A percentile compares a stretch with the other conserved stretches of the same genome.
Evolutionary conservation across 2,113 vertebrate genomes (phyloP).

Genomic region (Xenopus laevis): DNA sequence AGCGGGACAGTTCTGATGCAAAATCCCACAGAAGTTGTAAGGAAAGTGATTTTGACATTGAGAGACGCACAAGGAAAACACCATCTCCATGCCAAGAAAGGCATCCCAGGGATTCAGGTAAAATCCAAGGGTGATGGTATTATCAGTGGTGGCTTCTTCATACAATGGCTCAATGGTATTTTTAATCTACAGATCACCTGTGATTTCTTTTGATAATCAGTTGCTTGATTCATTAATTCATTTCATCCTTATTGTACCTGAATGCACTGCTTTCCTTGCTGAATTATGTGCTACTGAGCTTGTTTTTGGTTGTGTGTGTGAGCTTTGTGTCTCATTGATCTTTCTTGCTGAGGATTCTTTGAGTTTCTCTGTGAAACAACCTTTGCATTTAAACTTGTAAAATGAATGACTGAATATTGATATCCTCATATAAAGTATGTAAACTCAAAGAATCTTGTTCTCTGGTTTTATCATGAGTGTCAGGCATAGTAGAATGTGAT

Average conservation of each 20-base stretch:
- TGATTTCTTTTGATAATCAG: neutral
- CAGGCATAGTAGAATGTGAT: too few species aligned
- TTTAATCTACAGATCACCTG: neutral
- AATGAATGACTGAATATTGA: too few species aligned
- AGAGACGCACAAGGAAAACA: conserved; percentile 44
- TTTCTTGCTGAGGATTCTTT: neutral
- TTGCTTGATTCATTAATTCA: too few species aligned
- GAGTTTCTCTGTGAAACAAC: neutral
- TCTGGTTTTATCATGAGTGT: too few species aligned
- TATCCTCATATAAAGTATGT: neutral
- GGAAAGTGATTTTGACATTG: conserved; percentile 51
- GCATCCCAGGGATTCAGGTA: conserved; percentile 74
- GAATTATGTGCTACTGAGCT: too few species aligned
- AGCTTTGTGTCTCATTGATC: neutral
- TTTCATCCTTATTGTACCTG: neutral
- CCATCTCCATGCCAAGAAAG: conserved; percentile 49
- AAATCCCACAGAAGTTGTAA: conserved; percentile 43
- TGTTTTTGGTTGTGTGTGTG: neutral
- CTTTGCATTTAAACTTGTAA: too few species aligned
- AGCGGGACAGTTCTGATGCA: conserved; percentile 16
- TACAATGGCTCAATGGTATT: neutral
- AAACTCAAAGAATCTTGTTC: neutral
- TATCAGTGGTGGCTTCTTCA: conserved; percentile 5
- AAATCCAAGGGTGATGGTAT: conserved; percentile 41
- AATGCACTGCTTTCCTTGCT: neutral